These are phyloP conservation scores for Ametastegia equiseti DNA, from an alignment of 2,888 invertebrate species.

Conservation along the genomic window DNA sequence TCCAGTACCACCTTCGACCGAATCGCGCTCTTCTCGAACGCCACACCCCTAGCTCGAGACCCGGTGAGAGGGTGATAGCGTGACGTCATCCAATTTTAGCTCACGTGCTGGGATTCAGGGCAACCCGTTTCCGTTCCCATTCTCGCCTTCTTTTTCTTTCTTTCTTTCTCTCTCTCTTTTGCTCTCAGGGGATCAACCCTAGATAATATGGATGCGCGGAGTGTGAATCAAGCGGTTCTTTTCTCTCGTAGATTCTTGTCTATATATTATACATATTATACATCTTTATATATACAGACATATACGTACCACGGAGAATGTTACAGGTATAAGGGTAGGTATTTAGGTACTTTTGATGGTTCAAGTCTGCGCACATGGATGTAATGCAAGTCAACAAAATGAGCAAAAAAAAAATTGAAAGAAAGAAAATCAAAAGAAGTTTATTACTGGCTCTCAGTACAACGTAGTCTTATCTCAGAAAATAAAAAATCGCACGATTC, in stretches of 20 bases:
- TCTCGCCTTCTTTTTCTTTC: conserved; percentile 36
- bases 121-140: conserved; percentile 55
- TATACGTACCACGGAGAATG: no score
- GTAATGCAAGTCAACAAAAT: no score
- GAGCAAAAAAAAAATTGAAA: no score
- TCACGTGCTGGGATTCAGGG: conserved; percentile 67
- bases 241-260: not conserved
- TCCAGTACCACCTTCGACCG: conserved; percentile 1
- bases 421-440: no score
- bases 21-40: conserved; percentile 44
- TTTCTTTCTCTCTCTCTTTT: conserved; percentile 43
- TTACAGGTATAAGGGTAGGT: no score
- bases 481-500: no score
- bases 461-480: no score
- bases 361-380: no score
- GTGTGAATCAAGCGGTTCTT: conserved; percentile 1
- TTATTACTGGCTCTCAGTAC: no score
- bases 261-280: no score
- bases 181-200: not conserved
- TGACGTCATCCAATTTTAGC: conserved; percentile 65
- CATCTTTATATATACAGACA: no score
- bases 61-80: conserved; percentile 55
- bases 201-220: not conserved
- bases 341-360: no score
- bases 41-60: conserved; percentile 50